These are phyloP conservation scores for Isurus oxyrinchus DNA, from an alignment of 2,113 vertebrate species.

Conservation along the genomic window DNA sequence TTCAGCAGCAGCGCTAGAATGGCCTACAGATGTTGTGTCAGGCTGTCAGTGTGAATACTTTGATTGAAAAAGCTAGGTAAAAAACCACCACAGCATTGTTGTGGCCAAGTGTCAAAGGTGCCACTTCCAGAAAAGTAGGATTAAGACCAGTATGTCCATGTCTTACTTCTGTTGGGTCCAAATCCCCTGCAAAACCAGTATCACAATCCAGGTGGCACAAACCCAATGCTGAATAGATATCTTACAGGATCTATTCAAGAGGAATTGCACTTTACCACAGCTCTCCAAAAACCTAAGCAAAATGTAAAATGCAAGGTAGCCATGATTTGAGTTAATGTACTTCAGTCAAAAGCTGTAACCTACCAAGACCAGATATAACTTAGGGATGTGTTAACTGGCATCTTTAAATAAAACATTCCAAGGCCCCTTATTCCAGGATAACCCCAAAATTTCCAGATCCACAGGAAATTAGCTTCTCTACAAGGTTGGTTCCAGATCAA, in stretches of 20 bases:
- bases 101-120: not conserved
- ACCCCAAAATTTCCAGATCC: not conserved
- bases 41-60: not conserved
- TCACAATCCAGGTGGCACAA: not conserved
- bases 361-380: not conserved
- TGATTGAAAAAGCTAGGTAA: not conserved
- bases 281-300: not conserved
- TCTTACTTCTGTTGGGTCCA: not conserved
- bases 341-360: not conserved
- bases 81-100: not conserved
- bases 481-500: not conserved
- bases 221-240: not conserved
- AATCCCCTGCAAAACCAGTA: not conserved
- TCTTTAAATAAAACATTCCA: not conserved
- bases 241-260: not conserved
- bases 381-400: not conserved
- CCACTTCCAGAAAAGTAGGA: not conserved
- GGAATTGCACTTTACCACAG: not conserved
- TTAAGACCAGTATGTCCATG: not conserved
- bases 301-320: not conserved
- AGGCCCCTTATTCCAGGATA: not conserved
- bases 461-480: not conserved
- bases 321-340: not conserved
- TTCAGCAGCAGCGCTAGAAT: not conserved
- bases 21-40: not conserved